phyloP scores from a whole-genome alignment of 2,888 invertebrate species.

The Villa cingulata region DNA sequence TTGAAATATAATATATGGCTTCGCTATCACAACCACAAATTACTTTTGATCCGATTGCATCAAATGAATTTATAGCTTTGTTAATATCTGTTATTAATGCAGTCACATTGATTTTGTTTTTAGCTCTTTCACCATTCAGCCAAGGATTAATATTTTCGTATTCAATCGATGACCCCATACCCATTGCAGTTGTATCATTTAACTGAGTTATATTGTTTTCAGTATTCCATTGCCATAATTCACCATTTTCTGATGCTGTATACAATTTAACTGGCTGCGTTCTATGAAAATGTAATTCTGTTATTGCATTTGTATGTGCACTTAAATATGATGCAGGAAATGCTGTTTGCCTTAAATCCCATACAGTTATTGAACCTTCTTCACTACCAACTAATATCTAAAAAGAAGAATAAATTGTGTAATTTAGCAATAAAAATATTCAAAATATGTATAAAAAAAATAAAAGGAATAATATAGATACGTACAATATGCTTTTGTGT shows the following conservation, averaged over 20 bases:
- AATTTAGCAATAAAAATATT: too few species aligned
- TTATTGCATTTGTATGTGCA: slow-evolving; percentile 61
- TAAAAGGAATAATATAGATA: too few species aligned
- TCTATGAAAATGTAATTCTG: slow-evolving; percentile 80
- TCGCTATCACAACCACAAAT: slow-evolving; percentile 81
- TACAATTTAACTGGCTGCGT: slow-evolving; percentile 73
- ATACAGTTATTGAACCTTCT: slow-evolving; percentile 73
- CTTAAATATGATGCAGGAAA: slow-evolving; percentile 70
- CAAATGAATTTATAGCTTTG: slow-evolving; percentile 68
- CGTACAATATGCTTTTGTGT: slow-evolving; percentile 73
- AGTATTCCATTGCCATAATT: slow-evolving; percentile 83
- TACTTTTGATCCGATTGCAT: slow-evolving; percentile 59
- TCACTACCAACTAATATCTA: slow-evolving; percentile 64
- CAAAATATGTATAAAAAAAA: too few species aligned
- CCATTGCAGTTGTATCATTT: not conserved
- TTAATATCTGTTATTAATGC: slow-evolving; percentile 60
- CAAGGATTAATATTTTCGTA: slow-evolving; percentile 40
- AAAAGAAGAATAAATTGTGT: not conserved
- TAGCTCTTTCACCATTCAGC: slow-evolving; percentile 54
- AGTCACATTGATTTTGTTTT: slow-evolving; percentile 41
- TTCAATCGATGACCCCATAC: not conserved
- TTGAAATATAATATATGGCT: slow-evolving; percentile 67
- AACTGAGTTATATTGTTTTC: slow-evolving; percentile 36
- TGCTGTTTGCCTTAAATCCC: slow-evolving; percentile 76
- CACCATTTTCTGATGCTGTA: slow-evolving; percentile 65